A percentile compares a stretch with the other conserved stretches of the same genome.
These are phyloP conservation scores for Trachemys scripta DNA, from an alignment of 2,113 vertebrate genomes.

Conservation along the genomic window DNA sequence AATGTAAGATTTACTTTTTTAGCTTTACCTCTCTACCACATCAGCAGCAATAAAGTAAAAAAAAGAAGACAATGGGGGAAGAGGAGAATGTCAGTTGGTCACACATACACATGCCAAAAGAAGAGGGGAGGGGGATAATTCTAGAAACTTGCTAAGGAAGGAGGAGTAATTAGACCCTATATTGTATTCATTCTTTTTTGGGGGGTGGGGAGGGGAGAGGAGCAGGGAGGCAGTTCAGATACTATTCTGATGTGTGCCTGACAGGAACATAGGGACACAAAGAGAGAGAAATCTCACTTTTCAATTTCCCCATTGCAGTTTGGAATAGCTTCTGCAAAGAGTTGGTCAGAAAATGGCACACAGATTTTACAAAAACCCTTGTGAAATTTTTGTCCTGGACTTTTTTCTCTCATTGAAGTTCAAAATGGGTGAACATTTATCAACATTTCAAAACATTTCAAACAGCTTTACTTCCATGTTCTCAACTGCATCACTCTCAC, in stretches of 20 bases:
- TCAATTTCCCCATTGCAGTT: conserved; percentile 18
- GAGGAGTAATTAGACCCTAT: neutral
- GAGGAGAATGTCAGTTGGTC: neutral
- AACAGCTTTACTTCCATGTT: neutral
- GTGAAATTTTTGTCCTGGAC: conserved; percentile 48
- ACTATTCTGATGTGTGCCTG: neutral
- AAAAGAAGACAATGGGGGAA: neutral
- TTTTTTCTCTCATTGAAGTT: neutral
- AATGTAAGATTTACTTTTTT: neutral
- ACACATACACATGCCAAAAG: neutral
- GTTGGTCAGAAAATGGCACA: conserved; percentile 56
- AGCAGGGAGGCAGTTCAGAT: neutral
- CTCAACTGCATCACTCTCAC: neutral
- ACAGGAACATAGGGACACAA: neutral
- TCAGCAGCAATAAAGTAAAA: neutral
- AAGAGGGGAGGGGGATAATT: neutral
- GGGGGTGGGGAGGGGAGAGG: neutral
- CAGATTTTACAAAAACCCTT: conserved; percentile 55
- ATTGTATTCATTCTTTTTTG: neutral
- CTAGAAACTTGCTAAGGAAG: neutral
- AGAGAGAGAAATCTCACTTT: conserved; percentile 37
- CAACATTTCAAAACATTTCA: conserved; percentile 66
- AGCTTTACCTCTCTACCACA: neutral
- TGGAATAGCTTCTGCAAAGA: conserved; percentile 20
- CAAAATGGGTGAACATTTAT: conserved; percentile 64